These are phyloP conservation scores for Cataglyphis albicans DNA, from an alignment of 2,888 invertebrate genomes.

Conservation along the genomic window DNA sequence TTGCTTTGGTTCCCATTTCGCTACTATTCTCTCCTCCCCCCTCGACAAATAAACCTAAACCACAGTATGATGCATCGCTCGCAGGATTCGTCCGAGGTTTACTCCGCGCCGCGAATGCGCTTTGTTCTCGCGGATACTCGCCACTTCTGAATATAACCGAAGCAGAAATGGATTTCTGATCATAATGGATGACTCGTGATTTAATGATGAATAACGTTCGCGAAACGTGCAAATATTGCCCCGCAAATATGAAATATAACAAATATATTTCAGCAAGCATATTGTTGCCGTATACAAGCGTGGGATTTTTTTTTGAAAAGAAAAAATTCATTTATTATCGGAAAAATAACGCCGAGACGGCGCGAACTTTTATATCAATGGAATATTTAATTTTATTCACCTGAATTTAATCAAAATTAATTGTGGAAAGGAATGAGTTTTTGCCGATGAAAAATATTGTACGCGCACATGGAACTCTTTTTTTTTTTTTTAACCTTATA, in stretches of 20 bases:
- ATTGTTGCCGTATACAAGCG: background rate
- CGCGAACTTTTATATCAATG: background rate
- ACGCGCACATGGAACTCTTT: background rate
- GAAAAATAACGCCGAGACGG: background rate
- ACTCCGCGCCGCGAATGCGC: conserved; percentile 30
- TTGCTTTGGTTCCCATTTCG: conserved; percentile 71
- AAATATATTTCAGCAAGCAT: background rate
- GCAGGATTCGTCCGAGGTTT: conserved; percentile 56
- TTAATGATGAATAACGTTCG: conserved; percentile 40
- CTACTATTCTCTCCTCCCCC: conserved; percentile 49
- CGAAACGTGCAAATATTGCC: background rate
- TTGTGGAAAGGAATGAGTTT: background rate
- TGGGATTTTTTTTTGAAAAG: background rate
- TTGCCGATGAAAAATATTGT: background rate
- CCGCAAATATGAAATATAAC: background rate
- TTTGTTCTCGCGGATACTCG: conserved; percentile 28
- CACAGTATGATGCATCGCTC: conserved; percentile 54
- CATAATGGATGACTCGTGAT: conserved; percentile 42
- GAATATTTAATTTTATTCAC: background rate
- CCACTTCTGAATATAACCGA: conserved; percentile 36
- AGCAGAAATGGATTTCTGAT: conserved; percentile 45
- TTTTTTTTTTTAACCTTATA: background rate
- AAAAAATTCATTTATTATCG: background rate
- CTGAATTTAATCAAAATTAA: background rate
- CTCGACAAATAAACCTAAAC: conserved; percentile 71